These are phyloP conservation scores for Leptocoma aspasia DNA, from an alignment of 2,113 vertebrate genomes.

Conservation along the genomic window DNA sequence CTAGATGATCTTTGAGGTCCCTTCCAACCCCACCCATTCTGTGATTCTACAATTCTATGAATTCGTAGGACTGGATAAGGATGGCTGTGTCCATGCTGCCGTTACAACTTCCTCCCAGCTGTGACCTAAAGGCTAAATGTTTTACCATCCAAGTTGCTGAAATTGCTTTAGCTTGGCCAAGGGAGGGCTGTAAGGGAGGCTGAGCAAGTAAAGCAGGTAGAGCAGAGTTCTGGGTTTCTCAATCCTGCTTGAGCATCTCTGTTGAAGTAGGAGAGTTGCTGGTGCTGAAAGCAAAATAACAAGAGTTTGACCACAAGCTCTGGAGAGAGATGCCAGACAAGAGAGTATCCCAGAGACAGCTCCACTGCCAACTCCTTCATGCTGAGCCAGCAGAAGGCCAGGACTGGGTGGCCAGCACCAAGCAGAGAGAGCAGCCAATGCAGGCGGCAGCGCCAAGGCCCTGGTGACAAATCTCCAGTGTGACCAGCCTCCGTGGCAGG, in stretches of 20 bases:
- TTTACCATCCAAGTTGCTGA: background rate
- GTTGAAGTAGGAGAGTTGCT: background rate
- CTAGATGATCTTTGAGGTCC: background rate
- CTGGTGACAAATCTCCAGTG: background rate
- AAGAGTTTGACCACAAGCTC: background rate
- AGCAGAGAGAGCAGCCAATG: background rate
- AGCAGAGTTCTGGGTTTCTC: background rate
- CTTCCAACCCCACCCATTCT: background rate
- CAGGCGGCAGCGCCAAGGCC: background rate
- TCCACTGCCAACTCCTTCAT: background rate
- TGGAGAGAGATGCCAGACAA: background rate
- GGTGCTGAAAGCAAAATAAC: background rate
- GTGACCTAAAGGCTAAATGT: background rate
- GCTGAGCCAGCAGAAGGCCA: background rate
- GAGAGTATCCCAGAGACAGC: background rate
- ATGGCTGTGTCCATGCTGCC: background rate
- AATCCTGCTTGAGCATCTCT: background rate
- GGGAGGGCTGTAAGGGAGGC: background rate
- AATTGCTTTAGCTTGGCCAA: background rate
- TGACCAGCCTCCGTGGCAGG: rapidly evolving
- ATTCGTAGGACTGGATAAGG: background rate
- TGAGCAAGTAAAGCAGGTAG: conserved; percentile 31
- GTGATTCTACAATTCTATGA: background rate
- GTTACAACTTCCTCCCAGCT: background rate
- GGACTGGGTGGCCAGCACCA: rapidly evolving